Percentiles rank a stretch among this genome's conserved stretches.
These are phyloP conservation scores for Tangara arthus DNA, from an alignment of 2,797 vertebrate genomes.

Conservation along the genomic window DNA sequence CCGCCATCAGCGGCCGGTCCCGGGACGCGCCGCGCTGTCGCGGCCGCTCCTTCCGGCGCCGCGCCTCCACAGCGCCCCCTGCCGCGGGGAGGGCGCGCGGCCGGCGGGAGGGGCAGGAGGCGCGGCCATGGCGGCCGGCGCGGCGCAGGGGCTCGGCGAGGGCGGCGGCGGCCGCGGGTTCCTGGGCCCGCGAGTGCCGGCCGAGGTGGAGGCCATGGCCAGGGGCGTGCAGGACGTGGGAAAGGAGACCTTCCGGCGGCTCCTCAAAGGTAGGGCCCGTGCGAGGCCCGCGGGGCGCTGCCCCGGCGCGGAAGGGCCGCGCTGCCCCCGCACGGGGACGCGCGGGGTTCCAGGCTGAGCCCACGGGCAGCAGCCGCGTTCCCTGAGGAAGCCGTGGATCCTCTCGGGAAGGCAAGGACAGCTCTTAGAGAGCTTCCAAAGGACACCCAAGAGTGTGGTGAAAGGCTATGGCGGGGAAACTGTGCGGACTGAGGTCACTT, in stretches of 20 bases:
- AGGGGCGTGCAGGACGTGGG: constrained; percentile 78
- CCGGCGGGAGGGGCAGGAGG: neutral
- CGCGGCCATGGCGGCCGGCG: neutral
- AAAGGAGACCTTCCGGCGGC: constrained; percentile 79
- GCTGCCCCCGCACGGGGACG: neutral
- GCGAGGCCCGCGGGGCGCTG: neutral
- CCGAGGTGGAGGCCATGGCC: constrained; percentile 82
- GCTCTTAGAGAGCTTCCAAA: neutral
- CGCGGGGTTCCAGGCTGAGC: rapidly evolving
- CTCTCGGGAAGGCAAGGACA: neutral
- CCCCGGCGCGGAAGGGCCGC: neutral
- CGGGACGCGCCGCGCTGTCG: neutral
- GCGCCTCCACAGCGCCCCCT: neutral
- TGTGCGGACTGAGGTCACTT: neutral
- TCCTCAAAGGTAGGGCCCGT: constrained; percentile 77
- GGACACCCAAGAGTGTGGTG: neutral
- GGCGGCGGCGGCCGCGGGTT: constrained; percentile 62
- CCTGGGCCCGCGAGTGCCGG: constrained; percentile 75
- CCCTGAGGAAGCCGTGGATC: neutral
- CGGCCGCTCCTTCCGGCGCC: neutral
- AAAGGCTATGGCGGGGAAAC: neutral
- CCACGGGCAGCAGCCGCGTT: rapidly evolving
- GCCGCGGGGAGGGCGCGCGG: no score
- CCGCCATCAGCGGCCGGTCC: neutral
- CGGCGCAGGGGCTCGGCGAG: neutral